phyloP scores from a whole-genome alignment of 2,113 vertebrate species.

The Thunnus thynnus region DNA sequence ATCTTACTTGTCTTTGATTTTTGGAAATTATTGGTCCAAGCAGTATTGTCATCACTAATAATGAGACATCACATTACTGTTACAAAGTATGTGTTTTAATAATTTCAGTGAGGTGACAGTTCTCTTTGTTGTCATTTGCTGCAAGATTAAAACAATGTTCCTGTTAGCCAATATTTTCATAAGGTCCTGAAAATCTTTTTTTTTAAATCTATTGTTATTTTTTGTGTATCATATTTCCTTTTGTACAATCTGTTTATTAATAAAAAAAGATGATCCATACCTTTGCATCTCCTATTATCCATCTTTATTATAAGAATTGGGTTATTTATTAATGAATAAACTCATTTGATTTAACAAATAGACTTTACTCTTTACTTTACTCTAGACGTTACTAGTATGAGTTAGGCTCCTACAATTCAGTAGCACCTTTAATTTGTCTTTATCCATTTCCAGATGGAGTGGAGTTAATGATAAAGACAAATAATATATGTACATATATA shows the following conservation, averaged over 20 bases:
- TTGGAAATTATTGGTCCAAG: no score
- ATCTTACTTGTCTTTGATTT: no score
- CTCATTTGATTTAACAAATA: no score
- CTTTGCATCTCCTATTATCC: neutral
- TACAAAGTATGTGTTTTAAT: neutral
- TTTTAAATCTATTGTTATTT: neutral
- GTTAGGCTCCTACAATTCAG: no score
- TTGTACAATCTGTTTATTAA: slow-evolving; percentile 45
- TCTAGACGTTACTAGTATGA: no score
- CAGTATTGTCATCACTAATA: no score
- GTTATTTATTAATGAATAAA: neutral
- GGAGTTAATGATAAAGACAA: no score
- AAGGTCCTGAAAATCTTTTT: neutral
- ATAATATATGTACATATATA: no score
- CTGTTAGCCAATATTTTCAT: neutral
- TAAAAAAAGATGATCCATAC: slow-evolving; percentile 14
- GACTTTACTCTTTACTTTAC: neutral
- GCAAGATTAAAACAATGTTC: neutral
- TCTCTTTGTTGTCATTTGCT: neutral
- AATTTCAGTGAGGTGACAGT: neutral
- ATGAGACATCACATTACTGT: neutral
- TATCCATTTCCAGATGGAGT: no score
- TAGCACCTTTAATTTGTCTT: no score
- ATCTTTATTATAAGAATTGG: neutral
- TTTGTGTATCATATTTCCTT: neutral